Conservation (phyloP, 2,797 vertebrate genomes). For the Enteromius fasciolatus region DNA sequence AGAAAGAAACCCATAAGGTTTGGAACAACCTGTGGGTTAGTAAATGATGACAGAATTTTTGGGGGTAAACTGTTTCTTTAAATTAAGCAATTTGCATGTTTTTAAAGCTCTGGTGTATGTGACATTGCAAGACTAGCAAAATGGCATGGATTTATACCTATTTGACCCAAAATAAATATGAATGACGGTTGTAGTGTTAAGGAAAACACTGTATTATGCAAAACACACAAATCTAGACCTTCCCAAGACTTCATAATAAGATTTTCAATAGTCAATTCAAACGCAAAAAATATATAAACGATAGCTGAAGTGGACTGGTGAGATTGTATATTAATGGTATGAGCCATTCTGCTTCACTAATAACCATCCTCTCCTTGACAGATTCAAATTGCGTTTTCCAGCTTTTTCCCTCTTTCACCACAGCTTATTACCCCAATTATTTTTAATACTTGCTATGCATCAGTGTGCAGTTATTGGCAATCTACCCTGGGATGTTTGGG, state of each 20-base stretch:
- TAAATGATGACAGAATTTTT: not conserved
- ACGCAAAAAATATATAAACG: not conserved
- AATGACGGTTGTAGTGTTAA: not conserved
- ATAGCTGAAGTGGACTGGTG: not conserved
- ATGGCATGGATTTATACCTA: not conserved
- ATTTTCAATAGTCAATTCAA: not conserved
- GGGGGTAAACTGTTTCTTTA: not conserved
- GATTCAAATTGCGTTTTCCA: slow-evolving; percentile 35
- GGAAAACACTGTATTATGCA: not conserved
- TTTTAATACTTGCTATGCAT: slow-evolving; percentile 45
- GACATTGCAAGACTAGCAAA: not conserved
- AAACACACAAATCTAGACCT: not conserved
- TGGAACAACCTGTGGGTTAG: not conserved
- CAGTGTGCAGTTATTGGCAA: slow-evolving; percentile 51
- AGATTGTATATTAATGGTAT: slow-evolving; percentile 3
- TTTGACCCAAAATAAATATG: not conserved
- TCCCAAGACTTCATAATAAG: not conserved
- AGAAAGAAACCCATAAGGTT: not conserved
- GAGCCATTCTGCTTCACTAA: not conserved
- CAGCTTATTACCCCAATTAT: slow-evolving; percentile 42
- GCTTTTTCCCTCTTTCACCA: slow-evolving; percentile 16
- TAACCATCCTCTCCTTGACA: not conserved
- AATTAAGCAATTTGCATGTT: not conserved
- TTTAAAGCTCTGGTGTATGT: not conserved
- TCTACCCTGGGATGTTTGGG: slow-evolving; percentile 51